Conservation (phyloP, 2,113 vertebrate species). For the Heterochromis multidens region DNA sequence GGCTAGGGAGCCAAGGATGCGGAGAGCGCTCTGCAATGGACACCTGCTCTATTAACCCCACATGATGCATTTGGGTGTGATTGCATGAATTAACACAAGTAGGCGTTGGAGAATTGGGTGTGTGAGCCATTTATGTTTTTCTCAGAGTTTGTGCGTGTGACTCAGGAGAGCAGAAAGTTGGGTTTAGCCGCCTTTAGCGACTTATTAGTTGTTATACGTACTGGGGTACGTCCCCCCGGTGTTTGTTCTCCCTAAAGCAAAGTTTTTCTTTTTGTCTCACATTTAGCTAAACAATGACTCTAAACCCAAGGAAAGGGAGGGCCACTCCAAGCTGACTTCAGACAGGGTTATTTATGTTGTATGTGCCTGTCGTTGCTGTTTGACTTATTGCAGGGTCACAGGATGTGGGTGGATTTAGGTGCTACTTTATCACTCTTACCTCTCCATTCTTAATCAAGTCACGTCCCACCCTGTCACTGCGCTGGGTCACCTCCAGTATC, state of each 20-base stretch:
- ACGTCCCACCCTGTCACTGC: constrained; percentile 57
- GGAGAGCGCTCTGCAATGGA: constrained; percentile 50
- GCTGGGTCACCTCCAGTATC: constrained; percentile 71
- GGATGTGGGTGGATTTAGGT: constrained; percentile 67
- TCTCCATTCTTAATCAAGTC: constrained; percentile 68
- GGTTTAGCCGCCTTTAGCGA: constrained; percentile 11
- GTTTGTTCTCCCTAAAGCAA: constrained; percentile 38
- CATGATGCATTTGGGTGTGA: constrained; percentile 55
- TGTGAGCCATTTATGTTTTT: constrained; percentile 10
- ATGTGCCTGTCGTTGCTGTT: constrained; percentile 56
- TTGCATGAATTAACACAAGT: constrained; percentile 53
- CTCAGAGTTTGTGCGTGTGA: background rate
- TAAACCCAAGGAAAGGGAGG: constrained; percentile 33
- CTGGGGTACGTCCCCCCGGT: background rate
- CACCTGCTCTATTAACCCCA: constrained; percentile 72
- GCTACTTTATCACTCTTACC: constrained; percentile 71
- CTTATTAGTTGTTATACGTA: constrained; percentile 17
- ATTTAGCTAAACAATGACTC: constrained; percentile 28
- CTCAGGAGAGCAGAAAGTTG: constrained; percentile 7
- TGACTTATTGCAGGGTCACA: constrained; percentile 71
- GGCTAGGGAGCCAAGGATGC: constrained; percentile 47
- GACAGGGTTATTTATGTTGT: constrained; percentile 65
- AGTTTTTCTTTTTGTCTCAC: constrained; percentile 35
- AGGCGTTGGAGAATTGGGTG: background rate
- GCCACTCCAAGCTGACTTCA: constrained; percentile 26